Conservation (phyloP, 2,113 vertebrate genomes). For the Paradisaea rubra region DNA sequence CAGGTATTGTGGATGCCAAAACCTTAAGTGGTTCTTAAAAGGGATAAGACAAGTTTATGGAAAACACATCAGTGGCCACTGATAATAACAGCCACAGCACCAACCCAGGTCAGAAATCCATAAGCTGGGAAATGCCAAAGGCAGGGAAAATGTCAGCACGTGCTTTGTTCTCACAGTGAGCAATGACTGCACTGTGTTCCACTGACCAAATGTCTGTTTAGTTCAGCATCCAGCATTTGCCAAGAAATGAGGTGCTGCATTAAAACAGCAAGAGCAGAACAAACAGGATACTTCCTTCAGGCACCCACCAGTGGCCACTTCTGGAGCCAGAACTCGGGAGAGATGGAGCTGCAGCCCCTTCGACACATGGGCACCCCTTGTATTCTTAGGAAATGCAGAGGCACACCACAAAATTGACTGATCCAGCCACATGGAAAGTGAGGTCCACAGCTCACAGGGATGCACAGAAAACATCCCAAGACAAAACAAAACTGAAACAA, state of each 20-base stretch:
- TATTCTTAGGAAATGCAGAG: not conserved
- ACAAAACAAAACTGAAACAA: not conserved
- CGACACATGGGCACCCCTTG: rapidly evolving
- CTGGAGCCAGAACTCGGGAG: not conserved
- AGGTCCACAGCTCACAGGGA: not conserved
- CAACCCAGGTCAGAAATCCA: not conserved
- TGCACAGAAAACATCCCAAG: not conserved
- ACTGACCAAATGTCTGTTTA: not conserved
- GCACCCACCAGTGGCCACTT: not conserved
- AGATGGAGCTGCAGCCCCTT: not conserved
- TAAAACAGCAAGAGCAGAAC: not conserved
- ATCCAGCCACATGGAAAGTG: not conserved
- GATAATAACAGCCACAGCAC: not conserved
- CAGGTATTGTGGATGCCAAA: not conserved
- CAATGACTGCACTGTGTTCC: not conserved
- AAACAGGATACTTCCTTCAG: not conserved
- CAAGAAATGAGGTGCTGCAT: not conserved
- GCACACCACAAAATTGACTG: not conserved
- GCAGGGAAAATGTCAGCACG: not conserved
- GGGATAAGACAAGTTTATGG: not conserved
- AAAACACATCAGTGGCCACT: not conserved
- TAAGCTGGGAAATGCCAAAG: not conserved
- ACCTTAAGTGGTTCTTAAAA: not conserved
- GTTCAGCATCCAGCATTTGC: not conserved
- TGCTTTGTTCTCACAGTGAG: not conserved